Base-by-base conservation (phyloP, 2,888 invertebrate genomes). In the Drosophila leonis region DNA sequence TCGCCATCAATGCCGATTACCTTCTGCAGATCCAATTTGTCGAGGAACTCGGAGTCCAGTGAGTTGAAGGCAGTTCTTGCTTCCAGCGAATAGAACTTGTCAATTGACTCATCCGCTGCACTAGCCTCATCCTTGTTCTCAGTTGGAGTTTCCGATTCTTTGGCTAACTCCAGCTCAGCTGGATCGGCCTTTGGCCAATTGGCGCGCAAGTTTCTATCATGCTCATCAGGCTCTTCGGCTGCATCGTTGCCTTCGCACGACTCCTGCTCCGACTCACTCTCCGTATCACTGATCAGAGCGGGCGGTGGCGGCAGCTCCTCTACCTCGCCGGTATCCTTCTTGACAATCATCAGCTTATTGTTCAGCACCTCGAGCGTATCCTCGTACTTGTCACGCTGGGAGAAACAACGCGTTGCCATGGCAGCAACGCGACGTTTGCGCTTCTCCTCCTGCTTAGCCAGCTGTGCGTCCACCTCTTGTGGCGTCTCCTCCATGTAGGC, bases 351-450 rank as follows among this genome's bases (percentile, higher is more conserved):
- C 65, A 92, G 64, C 15, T 84, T 83, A 24, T 88, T 86, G 66
- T 92, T 82, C 2, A 92, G 78, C 6, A 92, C 82, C 31, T 93
- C 92, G 6, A 92, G 61, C 0, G 78, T 82, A 57, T 92, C 91
- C 20, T 91, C 82, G 48, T 91, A 91, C 15, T 72, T 79, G 10
- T 91, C 91, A 10, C 84, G 90, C 39, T 92, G 86, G 0, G 79
- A 83, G 61, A 83, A 92, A 8, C 92, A 92, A 4, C 83, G 84
- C 2, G 86, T 71, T 4, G 91, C 81, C 29, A 91, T 54, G 5
- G 79, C 70, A 0, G 82, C 59, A 7, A 90, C 78, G 4, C 79
- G 69, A 5, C 67, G 48, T 9, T 75, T 78, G 4, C 78, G 59
- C 15, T 80, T 77, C 31, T 75, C 78, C 39, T 80, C 72, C 7